Evolutionary conservation across 2,888 invertebrate genomes (phyloP), one percentile per base, ranked within the genome.

Genomic region (Chloroclysta siterata): DNA sequence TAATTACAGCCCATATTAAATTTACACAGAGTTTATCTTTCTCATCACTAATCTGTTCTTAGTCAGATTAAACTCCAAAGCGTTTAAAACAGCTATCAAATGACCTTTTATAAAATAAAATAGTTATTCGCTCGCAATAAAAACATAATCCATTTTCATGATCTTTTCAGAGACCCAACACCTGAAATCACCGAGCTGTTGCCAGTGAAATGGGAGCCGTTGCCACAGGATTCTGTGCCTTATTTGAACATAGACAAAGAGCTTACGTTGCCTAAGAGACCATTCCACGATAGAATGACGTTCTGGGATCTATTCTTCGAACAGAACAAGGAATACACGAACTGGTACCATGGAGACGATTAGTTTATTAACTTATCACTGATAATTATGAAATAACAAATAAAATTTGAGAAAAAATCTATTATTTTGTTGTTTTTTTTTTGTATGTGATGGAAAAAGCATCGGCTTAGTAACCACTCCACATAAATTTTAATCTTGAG

Each of bases 251-350:
- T 41, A 22, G 42, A 42, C 51, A 50, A 46, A 39, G 54, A 54
- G 0, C 41, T 61, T 2, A 53, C 15, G 1, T 13, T 61, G 22
- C n/a, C 29, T 0, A 51, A 10, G 3, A 53, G 54, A 13, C 47
- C 53, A 5, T 61, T 65, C 15, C 53, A 61, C 10, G 50, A 48
- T 17, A 53, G 58, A 44, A 51, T 59, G 47, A 48, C 51, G 41
- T 68, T 62, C 48, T 69, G 71, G 72, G 71, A 69, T 48, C 59
- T 72, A 15, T 70, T 69, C 52, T 70, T 8, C 8, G 5, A 50
- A n/a, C n/a, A 8, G 50, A 50, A 33, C 10, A 50, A 29, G 29
- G 14, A 33, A 50, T 22, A 29, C 33, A 29, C 14, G 50, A 50
- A 33, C 5, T 33, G 33, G 48, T n/a, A 48, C 36, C 11, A 39